Evolutionary conservation across 2,888 invertebrate genomes (phyloP), one percentile per base, ranked within the genome.

Genomic region (Euzophera pinguis): DNA sequence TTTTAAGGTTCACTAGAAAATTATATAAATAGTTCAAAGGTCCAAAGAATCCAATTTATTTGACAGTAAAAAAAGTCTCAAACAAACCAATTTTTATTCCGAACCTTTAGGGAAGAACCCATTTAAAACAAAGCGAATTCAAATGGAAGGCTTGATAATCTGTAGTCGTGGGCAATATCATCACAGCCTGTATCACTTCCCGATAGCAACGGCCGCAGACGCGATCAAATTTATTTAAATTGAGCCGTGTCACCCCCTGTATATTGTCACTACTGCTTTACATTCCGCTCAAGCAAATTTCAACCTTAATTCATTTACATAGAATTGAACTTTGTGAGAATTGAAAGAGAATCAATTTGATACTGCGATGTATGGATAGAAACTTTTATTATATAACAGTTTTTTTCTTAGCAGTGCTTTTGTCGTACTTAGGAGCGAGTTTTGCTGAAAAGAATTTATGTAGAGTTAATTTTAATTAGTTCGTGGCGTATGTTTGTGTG

Each of bases 181-280:
- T 83, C 78, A 75, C 68, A 60, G 54, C 64, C 58, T 59, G 73
- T 83, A 85, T 87, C 86, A 84, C 78, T 84, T 86, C 78, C 78
- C 83, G 68, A 87, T 85, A 81, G 61, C 73, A 57, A 71, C 65
- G 68, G 64, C 42, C 64, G 69, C 56, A 51, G 63, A 58, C 68
- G 64, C 76, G 75, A 84, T 88, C 84, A 84, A 90, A 88, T 89
- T 80, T 88, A 89, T 91, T 90, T 89, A 90, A 90, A 90, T 86
- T 88, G 85, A 72, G 62, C 71, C 76, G 63, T 86, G 84, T 85
- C 82, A 76, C 79, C 77, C 70, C 81, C 77, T 64, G 74, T 70
- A 67, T 70, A 67, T 63, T 71, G 75, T 79, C 75, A 65, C 81
- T 84, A 82, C 81, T 86, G 83, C 73, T 76, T 78, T 78, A 65